phyloP scores from a whole-genome alignment of 2,113 vertebrate genomes.

The Martes martes region DNA sequence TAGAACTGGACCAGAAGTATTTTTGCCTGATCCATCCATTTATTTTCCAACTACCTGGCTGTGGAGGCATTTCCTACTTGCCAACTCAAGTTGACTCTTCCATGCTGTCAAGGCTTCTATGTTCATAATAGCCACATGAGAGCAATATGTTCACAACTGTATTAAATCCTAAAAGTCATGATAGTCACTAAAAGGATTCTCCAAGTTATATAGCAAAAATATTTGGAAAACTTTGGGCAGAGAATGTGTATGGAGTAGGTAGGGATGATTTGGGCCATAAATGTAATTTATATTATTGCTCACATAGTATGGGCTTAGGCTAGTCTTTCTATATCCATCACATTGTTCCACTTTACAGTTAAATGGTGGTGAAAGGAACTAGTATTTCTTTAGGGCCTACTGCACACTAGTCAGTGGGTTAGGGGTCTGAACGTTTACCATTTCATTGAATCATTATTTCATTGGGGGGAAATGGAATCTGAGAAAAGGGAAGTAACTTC shows the following conservation, averaged over 20 bases:
- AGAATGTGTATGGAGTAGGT: not conserved
- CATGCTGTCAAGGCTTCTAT: not conserved
- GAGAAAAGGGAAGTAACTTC: not conserved
- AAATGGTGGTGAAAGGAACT: not conserved
- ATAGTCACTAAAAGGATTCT: not conserved
- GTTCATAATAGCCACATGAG: not conserved
- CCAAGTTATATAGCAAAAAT: not conserved
- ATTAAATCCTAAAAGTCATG: not conserved
- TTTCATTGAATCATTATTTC: not conserved
- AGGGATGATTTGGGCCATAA: not conserved
- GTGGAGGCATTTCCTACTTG: not conserved
- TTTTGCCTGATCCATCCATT: not conserved
- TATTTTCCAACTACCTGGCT: not conserved
- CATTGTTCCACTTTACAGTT: not conserved
- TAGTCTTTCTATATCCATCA: not conserved
- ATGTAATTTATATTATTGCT: not conserved
- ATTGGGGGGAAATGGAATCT: not conserved
- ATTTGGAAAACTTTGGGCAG: constrained; percentile 6
- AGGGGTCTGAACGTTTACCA: not conserved
- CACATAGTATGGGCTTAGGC: not conserved
- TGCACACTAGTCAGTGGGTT: not conserved
- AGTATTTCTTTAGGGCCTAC: not conserved
- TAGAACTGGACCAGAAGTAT: not conserved
- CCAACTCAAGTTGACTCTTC: not conserved
- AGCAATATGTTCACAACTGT: not conserved